Conservation (phyloP, 2,113 vertebrate species). For the Urocynchramus pylzowi region DNA sequence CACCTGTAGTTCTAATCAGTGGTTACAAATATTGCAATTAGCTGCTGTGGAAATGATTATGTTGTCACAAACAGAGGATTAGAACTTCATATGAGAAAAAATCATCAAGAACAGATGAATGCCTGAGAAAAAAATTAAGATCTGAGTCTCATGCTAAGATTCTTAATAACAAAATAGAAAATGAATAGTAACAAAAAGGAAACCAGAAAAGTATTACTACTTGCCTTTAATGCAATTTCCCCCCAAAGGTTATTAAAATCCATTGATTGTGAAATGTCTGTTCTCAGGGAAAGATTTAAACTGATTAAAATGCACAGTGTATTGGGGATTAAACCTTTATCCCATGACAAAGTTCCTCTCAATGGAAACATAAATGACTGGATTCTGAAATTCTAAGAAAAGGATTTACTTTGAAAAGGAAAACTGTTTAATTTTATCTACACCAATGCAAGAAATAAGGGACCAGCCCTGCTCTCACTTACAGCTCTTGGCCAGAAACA, state of each 20-base stretch:
- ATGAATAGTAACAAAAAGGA: neutral
- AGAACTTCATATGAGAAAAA: slow-evolving; percentile 6
- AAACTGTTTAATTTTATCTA: neutral
- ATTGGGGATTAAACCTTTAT: slow-evolving; percentile 48
- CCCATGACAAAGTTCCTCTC: slow-evolving; percentile 8
- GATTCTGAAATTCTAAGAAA: slow-evolving; percentile 35
- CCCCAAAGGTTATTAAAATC: slow-evolving; percentile 25
- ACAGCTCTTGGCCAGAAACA: neutral
- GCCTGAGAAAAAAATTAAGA: slow-evolving; percentile 5
- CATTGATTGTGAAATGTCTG: slow-evolving; percentile 31
- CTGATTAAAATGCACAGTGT: slow-evolving; percentile 31
- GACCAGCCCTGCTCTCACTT: neutral
- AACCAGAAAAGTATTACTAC: neutral
- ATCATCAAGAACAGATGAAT: slow-evolving; percentile 31
- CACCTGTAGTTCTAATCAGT: slow-evolving; percentile 60
- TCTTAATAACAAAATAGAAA: neutral
- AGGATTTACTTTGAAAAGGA: slow-evolving; percentile 10
- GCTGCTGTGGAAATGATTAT: slow-evolving; percentile 65
- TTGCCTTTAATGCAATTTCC: slow-evolving; percentile 5
- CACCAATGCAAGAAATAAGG: neutral
- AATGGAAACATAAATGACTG: neutral
- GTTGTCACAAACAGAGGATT: slow-evolving; percentile 70
- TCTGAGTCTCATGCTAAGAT: slow-evolving; percentile 27
- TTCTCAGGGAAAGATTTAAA: slow-evolving; percentile 27
- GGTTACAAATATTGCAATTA: slow-evolving; percentile 59